Conservation (phyloP, 2,113 vertebrate species). For the Sinocyclocheilus anophthalmus region DNA sequence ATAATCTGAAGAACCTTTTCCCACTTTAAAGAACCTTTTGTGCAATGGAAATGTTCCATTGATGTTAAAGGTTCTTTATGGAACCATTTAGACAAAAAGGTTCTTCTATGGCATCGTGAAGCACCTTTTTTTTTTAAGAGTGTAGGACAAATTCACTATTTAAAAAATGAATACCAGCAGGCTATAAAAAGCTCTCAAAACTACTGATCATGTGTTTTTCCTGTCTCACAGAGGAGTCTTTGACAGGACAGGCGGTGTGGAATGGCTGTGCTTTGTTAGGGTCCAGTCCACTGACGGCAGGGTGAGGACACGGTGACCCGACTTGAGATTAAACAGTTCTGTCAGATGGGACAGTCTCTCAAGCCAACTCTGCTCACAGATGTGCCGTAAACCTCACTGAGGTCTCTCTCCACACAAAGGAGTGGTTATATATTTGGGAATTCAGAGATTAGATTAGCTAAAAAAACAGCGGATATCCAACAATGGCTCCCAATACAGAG, state of each 20-base stretch:
- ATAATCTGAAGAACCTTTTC: too few species aligned
- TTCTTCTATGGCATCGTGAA: too few species aligned
- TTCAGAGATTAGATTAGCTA: conserved; percentile 49
- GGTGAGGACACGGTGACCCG: not conserved
- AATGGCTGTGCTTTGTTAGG: conserved; percentile 26
- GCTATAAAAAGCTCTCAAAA: too few species aligned
- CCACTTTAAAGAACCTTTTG: too few species aligned
- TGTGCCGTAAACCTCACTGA: conserved; percentile 18
- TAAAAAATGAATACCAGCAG: not conserved
- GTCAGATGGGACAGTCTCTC: conserved; percentile 28
- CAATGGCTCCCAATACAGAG: conserved; percentile 3
- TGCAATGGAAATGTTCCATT: too few species aligned
- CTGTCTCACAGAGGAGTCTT: not conserved
- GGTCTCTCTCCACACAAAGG: conserved; percentile 24
- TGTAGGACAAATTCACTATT: too few species aligned
- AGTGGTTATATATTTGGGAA: conserved; percentile 36
- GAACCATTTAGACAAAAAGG: too few species aligned
- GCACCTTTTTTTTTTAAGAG: too few species aligned
- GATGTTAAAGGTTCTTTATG: too few species aligned
- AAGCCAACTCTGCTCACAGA: conserved; percentile 40
- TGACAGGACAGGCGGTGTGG: not conserved
- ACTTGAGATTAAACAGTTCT: conserved; percentile 31
- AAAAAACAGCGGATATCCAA: conserved; percentile 28
- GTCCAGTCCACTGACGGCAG: not conserved
- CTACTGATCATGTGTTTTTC: not conserved